phyloP scores from a whole-genome alignment of 2,888 invertebrate species.

The Cabera pusaria region DNA sequence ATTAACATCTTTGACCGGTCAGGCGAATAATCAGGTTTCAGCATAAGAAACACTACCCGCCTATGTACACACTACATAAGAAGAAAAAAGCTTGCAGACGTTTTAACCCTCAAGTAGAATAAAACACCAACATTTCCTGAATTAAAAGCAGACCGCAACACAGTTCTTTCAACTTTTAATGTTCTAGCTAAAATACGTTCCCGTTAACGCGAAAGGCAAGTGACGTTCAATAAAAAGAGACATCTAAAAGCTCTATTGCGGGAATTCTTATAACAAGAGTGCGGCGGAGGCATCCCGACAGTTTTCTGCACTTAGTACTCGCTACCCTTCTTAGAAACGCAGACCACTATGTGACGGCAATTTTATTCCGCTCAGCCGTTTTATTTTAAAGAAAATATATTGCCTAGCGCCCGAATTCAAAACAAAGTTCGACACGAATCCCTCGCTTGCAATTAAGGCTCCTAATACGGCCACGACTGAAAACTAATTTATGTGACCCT shows the following conservation, averaged over 20 bases:
- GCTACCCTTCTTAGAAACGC: constrained; percentile 41
- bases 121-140: not conserved
- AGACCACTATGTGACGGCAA: constrained; percentile 61
- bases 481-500: constrained; percentile 50
- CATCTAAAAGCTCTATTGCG: constrained; percentile 55
- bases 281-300: constrained; percentile 47
- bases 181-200: constrained; percentile 17
- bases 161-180: constrained; percentile 10
- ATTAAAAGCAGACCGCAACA: constrained; percentile 4
- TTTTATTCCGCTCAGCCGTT: constrained; percentile 59
- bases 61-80: no score
- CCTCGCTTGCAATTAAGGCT: constrained; percentile 52
- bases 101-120: no score
- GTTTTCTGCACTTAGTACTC: constrained; percentile 61
- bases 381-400: constrained; percentile 59
- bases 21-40: constrained; percentile 7
- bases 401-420: constrained; percentile 9
- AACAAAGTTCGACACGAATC: constrained; percentile 23
- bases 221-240: constrained; percentile 48
- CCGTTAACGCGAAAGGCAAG: constrained; percentile 37
- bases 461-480: constrained; percentile 46
- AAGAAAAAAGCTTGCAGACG: no score
- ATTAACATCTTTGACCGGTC: constrained; percentile 1
- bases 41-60: constrained; percentile 1
- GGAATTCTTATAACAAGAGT: constrained; percentile 48